Conservation (phyloP, 37 sponge, comb jelly and placozoan genomes). For the Beroe ovata region DNA sequence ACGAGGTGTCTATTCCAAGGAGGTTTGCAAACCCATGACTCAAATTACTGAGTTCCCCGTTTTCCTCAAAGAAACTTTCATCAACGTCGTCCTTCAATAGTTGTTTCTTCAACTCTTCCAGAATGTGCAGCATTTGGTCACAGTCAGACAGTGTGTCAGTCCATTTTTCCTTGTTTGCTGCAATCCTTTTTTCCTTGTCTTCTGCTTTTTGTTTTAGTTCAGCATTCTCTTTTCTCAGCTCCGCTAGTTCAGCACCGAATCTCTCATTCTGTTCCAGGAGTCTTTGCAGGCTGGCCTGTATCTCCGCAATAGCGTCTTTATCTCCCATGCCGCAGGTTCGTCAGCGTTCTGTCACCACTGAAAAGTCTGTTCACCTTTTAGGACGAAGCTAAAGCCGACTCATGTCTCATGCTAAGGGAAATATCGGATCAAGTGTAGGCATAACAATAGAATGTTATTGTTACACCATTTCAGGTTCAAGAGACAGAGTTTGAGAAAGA, state of each 20-base stretch:
- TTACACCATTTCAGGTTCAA: slow-evolving; percentile 61
- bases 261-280: neutral
- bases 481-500: slow-evolving; percentile 45
- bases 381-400: neutral
- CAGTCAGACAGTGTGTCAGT: neutral
- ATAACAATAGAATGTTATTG: too few relatives aligned
- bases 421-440: neutral
- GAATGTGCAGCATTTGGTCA: neutral
- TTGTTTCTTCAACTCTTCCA: neutral
- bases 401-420: neutral
- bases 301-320: neutral
- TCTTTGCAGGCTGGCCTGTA: neutral
- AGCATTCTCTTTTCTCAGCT: neutral
- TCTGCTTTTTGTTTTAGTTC: neutral
- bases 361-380: neutral
- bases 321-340: neutral
- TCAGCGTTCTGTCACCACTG: slow-evolving; percentile 17
- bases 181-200: neutral
- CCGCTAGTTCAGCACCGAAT: neutral
- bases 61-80: neutral
- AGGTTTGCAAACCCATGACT: neutral
- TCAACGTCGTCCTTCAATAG: neutral
- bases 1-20: neutral
- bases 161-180: neutral
- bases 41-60: neutral